phyloP scores from a whole-genome alignment of 2,113 vertebrate genomes.

The Hemibagrus wyckioides region DNA sequence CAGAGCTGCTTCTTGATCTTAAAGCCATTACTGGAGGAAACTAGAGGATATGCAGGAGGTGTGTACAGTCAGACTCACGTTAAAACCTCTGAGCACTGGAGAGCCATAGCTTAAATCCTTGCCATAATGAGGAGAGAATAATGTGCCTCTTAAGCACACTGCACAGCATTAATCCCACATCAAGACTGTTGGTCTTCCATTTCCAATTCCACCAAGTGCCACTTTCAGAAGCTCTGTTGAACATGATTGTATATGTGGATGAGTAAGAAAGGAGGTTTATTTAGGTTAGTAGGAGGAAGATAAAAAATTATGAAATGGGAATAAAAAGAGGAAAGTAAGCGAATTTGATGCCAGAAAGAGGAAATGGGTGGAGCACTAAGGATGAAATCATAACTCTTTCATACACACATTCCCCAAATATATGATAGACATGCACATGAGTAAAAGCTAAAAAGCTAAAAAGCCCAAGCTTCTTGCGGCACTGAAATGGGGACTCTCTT shows the following conservation, averaged over 20 bases:
- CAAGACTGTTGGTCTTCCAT: conserved; percentile 17
- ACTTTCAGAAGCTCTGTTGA: conserved; percentile 11
- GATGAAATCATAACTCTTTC: conserved; percentile 11
- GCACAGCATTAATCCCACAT: conserved; percentile 42
- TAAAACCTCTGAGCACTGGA: conserved; percentile 39
- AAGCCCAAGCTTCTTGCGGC: conserved; percentile 47
- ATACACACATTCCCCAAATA: not conserved
- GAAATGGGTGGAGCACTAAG: not conserved
- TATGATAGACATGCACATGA: not conserved
- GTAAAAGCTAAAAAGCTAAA: conserved; percentile 25
- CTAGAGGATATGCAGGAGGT: conserved; percentile 28
- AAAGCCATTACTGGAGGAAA: conserved; percentile 20
- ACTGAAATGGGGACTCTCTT: conserved; percentile 43
- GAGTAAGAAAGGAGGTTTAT: conserved; percentile 1
- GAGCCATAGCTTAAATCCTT: conserved; percentile 48
- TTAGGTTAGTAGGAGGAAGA: conserved; percentile 11
- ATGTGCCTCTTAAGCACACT: conserved; percentile 16
- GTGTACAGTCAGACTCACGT: conserved; percentile 36
- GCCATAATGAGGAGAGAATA: conserved; percentile 35
- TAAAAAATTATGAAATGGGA: not conserved
- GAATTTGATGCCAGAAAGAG: not conserved
- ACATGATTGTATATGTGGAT: conserved; percentile 2
- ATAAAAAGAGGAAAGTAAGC: not conserved
- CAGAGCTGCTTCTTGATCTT: conserved; percentile 29
- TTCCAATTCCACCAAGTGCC: conserved; percentile 39